phyloP scores from a whole-genome alignment of 1,140 invertebrate species.

The Musca vetustissima region DNA sequence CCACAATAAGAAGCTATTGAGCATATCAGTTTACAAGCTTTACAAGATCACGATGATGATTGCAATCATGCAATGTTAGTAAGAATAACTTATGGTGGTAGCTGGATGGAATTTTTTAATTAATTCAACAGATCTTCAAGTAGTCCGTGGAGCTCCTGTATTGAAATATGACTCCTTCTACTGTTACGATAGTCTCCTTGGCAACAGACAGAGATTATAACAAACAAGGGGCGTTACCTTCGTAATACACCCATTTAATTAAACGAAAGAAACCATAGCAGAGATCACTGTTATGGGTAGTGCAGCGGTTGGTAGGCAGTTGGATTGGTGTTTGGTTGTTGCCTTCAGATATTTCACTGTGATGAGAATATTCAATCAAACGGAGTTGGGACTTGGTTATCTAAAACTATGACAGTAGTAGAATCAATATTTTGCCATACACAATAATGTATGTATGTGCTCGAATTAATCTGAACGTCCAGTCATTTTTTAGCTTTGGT shows the following conservation, averaged over 20 bases:
- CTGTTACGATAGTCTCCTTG: neutral
- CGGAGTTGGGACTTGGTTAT: too few relatives aligned
- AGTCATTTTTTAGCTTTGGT: too few relatives aligned
- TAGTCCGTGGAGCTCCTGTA: slow-evolving; percentile 13
- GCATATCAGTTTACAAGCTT: slow-evolving; percentile 23
- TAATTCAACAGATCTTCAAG: slow-evolving; percentile 23
- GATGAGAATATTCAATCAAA: too few relatives aligned
- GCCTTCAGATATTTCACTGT: too few relatives aligned
- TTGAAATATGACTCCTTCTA: slow-evolving; percentile 17
- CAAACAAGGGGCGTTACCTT: slow-evolving; percentile 11
- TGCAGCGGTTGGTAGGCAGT: too few relatives aligned
- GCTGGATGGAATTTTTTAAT: slow-evolving; percentile 7
- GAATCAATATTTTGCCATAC: too few relatives aligned
- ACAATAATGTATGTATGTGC: too few relatives aligned
- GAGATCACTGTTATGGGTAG: too few relatives aligned
- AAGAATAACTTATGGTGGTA: neutral
- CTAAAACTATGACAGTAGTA: too few relatives aligned
- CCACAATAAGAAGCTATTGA: slow-evolving; percentile 23
- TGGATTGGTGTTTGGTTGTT: too few relatives aligned
- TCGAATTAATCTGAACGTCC: too few relatives aligned
- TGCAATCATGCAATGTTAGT: slow-evolving; percentile 8
- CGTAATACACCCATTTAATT: slow-evolving; percentile 21
- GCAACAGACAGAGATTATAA: neutral
- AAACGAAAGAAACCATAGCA: neutral
- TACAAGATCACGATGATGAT: slow-evolving; percentile 22